phyloP scores from a whole-genome alignment of 2,797 vertebrate genomes.

The Coilia nasus region DNA sequence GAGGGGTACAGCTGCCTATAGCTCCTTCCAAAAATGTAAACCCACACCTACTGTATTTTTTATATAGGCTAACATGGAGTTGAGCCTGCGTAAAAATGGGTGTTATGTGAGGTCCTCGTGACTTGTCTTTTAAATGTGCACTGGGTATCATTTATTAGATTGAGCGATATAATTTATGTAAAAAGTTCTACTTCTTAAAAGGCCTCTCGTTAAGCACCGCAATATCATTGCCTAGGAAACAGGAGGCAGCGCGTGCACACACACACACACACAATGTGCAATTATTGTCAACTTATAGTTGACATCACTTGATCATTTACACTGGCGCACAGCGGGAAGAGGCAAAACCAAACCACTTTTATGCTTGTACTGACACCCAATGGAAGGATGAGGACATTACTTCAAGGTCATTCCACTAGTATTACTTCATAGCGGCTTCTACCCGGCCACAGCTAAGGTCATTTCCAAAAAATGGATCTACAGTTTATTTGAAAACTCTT shows the following conservation, averaged over 20 bases:
- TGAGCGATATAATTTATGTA: neutral
- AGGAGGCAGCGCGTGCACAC: neutral
- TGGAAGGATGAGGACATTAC: neutral
- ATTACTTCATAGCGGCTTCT: neutral
- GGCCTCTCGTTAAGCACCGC: too few species aligned
- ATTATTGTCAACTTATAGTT: neutral
- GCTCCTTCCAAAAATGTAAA: too few species aligned
- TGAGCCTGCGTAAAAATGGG: too few species aligned
- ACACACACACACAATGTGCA: neutral
- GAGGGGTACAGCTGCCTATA: neutral
- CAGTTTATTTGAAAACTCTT: neutral
- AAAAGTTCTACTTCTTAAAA: neutral
- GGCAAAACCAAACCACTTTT: neutral
- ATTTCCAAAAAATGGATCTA: neutral
- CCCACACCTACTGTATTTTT: too few species aligned
- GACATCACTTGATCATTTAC: neutral
- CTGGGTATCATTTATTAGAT: neutral
- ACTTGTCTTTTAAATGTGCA: neutral
- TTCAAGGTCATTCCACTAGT: neutral
- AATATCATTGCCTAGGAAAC: neutral
- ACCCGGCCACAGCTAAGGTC: neutral
- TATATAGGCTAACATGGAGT: too few species aligned
- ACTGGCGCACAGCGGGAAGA: neutral
- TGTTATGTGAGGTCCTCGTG: too few species aligned
- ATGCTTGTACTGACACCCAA: neutral